phyloP scores from a whole-genome alignment of 1,140 invertebrate species.

The Mactra quadrangularis region DNA sequence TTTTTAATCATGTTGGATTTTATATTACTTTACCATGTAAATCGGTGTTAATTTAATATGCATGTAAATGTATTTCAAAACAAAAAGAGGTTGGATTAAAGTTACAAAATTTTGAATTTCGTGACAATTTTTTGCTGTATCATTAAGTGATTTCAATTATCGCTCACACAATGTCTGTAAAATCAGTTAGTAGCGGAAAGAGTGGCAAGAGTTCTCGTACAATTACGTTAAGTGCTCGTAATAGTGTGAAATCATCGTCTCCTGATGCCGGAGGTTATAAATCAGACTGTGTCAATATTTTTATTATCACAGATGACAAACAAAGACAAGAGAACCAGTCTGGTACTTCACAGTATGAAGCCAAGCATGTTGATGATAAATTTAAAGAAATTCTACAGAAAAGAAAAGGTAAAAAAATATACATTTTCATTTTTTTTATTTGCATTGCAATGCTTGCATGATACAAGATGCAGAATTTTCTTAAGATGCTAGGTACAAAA shows the following conservation, averaged over 20 bases:
- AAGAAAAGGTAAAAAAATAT: slow-evolving; percentile 42
- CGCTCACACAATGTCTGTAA: background rate
- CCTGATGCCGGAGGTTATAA: slow-evolving; percentile 28
- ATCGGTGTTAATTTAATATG: too few species aligned
- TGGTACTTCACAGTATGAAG: slow-evolving; percentile 1
- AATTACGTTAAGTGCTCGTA: slow-evolving; percentile 1
- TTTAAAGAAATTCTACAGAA: slow-evolving; percentile 60
- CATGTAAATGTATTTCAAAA: too few species aligned
- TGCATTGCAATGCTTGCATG: too few species aligned
- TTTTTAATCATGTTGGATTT: too few species aligned
- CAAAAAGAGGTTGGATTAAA: too few species aligned
- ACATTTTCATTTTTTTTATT: too few species aligned
- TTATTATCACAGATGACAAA: slow-evolving; percentile 62
- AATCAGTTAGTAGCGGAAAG: background rate
- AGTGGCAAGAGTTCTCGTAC: background rate
- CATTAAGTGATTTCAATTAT: slow-evolving; percentile 46
- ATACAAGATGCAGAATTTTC: too few species aligned
- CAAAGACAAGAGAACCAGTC: slow-evolving; percentile 28
- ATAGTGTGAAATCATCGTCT: slow-evolving; percentile 5
- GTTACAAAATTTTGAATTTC: too few species aligned
- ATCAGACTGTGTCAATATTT: slow-evolving; percentile 62
- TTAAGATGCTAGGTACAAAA: too few species aligned
- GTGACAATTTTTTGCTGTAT: too few species aligned
- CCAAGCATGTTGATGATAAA: slow-evolving; percentile 58
- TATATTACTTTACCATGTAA: too few species aligned